Evolutionary conservation across 2,113 vertebrate genomes (phyloP).

Genomic region (Sapajus apella): DNA sequence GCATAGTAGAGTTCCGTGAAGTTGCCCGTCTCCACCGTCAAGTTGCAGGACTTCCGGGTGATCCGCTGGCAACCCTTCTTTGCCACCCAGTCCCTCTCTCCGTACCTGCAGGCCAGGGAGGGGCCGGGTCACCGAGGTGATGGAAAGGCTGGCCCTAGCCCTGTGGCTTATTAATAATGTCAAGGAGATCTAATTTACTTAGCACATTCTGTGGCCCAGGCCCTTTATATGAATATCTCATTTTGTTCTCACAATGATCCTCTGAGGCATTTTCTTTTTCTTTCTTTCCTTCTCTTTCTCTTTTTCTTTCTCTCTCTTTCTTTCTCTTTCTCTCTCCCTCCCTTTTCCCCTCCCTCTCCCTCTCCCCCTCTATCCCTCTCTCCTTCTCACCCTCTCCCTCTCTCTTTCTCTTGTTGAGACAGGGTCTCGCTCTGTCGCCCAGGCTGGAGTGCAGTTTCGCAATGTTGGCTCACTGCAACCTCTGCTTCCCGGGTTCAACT

Average conservation of each 20-base stretch:
- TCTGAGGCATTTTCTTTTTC: background rate
- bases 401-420: too few species aligned
- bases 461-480: too few species aligned
- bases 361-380: too few species aligned
- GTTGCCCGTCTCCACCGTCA: constrained; percentile 79
- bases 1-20: constrained; percentile 76
- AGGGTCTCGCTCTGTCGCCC: too few species aligned
- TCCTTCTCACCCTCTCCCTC: too few species aligned
- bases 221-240: background rate
- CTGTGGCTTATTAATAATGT: background rate
- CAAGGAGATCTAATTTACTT: background rate
- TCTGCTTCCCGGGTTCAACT: too few species aligned
- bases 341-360: too few species aligned
- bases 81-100: constrained; percentile 79
- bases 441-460: too few species aligned
- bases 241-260: background rate
- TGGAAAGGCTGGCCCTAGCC: background rate
- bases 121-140: background rate
- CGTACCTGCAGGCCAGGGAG: constrained; percentile 79
- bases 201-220: background rate
- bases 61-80: constrained; percentile 83
- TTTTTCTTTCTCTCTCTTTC: too few species aligned
- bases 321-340: too few species aligned
- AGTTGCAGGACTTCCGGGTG: constrained; percentile 81
- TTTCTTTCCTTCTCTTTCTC: background rate